Evolutionary conservation across 2,797 vertebrate species (phyloP).

Genomic region (Acestrorhynchus altus): DNA sequence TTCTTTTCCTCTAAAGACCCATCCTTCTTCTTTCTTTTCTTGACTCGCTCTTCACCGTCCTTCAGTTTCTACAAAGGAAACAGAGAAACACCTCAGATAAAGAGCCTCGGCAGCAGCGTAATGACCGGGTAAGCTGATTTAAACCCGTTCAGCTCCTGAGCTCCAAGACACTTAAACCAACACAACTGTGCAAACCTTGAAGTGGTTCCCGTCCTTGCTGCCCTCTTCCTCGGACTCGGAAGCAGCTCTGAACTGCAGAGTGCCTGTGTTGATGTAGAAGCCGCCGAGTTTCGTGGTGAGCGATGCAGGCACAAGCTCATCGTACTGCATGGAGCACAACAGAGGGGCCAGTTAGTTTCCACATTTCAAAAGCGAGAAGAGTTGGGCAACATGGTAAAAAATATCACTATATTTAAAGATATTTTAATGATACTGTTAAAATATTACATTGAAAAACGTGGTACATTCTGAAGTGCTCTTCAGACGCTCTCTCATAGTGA

Average conservation of each 20-base stretch:
- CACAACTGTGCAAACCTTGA: constrained; percentile 27
- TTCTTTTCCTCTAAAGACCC: constrained; percentile 89
- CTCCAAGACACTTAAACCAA: too few relatives aligned
- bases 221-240: constrained; percentile 93
- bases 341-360: background rate
- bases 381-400: too few relatives aligned
- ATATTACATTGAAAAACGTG: too few relatives aligned
- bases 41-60: constrained; percentile 89
- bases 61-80: constrained; percentile 78
- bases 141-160: background rate
- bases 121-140: too few relatives aligned
- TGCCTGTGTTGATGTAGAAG: constrained; percentile 98
- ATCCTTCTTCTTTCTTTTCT: constrained; percentile 82
- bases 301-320: constrained; percentile 97
- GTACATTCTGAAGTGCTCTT: too few relatives aligned
- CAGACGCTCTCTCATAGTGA: too few relatives aligned
- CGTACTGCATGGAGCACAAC: constrained; percentile 80
- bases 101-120: too few relatives aligned
- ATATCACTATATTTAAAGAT: too few relatives aligned
- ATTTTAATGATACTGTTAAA: too few relatives aligned
- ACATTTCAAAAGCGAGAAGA: background rate
- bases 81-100: background rate
- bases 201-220: constrained; percentile 79
- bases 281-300: constrained; percentile 96
- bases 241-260: constrained; percentile 93